Base-by-base conservation (phyloP, 2,113 vertebrate genomes). In the Himantopus leucocephalus region DNA sequence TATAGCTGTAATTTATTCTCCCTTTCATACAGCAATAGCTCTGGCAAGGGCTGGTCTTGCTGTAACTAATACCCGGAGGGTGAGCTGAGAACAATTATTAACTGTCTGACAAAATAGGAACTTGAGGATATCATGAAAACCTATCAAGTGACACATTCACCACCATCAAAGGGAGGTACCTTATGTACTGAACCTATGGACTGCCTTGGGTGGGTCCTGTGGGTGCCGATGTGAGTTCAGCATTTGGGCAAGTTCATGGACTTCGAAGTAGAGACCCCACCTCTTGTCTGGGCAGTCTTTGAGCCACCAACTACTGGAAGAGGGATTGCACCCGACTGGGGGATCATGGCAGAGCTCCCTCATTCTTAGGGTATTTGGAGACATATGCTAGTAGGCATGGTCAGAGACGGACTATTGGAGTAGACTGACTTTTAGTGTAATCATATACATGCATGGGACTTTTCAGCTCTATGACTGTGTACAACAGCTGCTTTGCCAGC, bases 21-120 rank as follows among this genome's bases (percentile, higher is more conserved):
- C 32, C 32, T 87, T 95, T 94, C 48, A 67, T 75, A 91, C 34
- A 91, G 66, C 66, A 94, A 60, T 82, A 96, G 80, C 77, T 87
- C 73, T 85, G 70, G 60, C 64, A 94, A 60, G 48, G 58, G 20
- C 62, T 87, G 70, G 23, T 56, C 64, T 72, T 75, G 47, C 55
- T 87, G 41, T 80, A 94, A 90, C 24, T 59, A 88, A 81, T 32
- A 92, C 50, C 32, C 1, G 0, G 76, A 78, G 64, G 63, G 53
- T 73, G 37, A 92, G 55, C 23, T 1, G 13, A 78, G 74, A 78
- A 52, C 24, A 64, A 18, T 63, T 87, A 89, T 34, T 81, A n/a
- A 75, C 60, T 47, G 7, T 41, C 86, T 95, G 91, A 87, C 47
- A 71, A 89, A 90, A 87, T 1, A 92, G 76, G 35, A 76, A 52